These are phyloP conservation scores for Anhinga rufa DNA, from an alignment of 2,113 vertebrate species.

Conservation along the genomic window DNA sequence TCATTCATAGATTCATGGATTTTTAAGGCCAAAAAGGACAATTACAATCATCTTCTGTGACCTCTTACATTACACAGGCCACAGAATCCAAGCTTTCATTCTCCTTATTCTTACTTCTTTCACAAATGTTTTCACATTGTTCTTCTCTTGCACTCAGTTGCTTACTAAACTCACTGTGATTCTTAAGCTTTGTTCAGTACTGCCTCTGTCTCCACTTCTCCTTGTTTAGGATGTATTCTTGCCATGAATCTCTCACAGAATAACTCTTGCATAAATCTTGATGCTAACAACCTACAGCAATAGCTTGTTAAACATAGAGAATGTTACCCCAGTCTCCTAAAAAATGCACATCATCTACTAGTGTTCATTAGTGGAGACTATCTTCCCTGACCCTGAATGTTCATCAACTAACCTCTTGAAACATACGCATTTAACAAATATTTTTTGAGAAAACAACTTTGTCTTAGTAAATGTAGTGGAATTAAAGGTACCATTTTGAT, in stretches of 20 bases:
- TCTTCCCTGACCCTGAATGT: background rate
- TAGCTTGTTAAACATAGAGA: background rate
- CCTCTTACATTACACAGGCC: background rate
- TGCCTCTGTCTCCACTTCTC: background rate
- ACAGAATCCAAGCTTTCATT: background rate
- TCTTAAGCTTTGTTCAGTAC: background rate
- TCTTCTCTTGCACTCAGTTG: background rate
- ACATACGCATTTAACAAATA: background rate
- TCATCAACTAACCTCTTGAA: background rate
- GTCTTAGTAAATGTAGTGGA: background rate
- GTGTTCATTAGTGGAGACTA: background rate
- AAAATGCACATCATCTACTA: background rate
- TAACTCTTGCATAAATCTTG: background rate
- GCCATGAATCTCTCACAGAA: background rate
- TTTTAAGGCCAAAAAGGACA: conserved; percentile 33
- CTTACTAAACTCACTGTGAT: background rate
- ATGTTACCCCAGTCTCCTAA: background rate
- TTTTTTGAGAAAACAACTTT: background rate
- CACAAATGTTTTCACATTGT: background rate
- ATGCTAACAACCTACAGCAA: background rate
- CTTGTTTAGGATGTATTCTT: background rate
- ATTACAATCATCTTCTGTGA: conserved; percentile 6
- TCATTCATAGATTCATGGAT: conserved; percentile 35
- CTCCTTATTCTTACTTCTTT: background rate
- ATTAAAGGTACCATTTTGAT: background rate